These are phyloP conservation scores for Campopleginae sp. DNA, from an alignment of 2,888 invertebrate genomes.

Conservation along the genomic window DNA sequence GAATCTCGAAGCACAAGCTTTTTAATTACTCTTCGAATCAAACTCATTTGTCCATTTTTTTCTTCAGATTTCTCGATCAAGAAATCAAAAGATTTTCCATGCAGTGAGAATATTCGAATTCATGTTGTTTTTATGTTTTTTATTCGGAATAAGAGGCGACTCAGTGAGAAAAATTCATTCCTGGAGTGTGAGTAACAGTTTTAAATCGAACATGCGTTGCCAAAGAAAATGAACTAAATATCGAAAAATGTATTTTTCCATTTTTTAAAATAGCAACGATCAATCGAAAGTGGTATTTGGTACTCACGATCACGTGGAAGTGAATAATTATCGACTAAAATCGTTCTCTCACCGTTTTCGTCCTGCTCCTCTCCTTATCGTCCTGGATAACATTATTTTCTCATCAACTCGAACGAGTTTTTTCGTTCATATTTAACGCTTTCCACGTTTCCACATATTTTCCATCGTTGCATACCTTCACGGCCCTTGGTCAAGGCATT, in stretches of 20 bases:
- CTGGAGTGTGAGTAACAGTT: background rate
- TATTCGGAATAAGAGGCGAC: background rate
- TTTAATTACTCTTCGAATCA: background rate
- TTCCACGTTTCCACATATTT: background rate
- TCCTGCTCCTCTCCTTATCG: slow-evolving; percentile 15
- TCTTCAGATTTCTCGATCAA: background rate
- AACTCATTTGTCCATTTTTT: background rate
- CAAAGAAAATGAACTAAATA: background rate
- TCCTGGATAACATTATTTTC: slow-evolving; percentile 10
- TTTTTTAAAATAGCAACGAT: slow-evolving; percentile 12
- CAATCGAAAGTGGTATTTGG: slow-evolving; percentile 38
- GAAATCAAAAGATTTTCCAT: background rate
- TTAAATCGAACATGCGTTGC: background rate
- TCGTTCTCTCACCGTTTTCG: slow-evolving; percentile 41
- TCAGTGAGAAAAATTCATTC: background rate
- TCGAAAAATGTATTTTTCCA: background rate
- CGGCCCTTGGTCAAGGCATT: background rate
- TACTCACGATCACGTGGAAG: slow-evolving; percentile 55
- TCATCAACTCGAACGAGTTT: slow-evolving; percentile 5
- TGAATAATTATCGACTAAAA: slow-evolving; percentile 39
- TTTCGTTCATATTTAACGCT: slow-evolving; percentile 23
- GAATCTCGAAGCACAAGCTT: background rate
- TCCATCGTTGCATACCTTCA: background rate
- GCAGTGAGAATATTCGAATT: background rate
- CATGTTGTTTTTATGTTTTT: background rate